Percentiles rank a stretch among this genome's conserved stretches.
phyloP scores from a whole-genome alignment of 2,888 invertebrate species.

The Acronicta leporina region DNA sequence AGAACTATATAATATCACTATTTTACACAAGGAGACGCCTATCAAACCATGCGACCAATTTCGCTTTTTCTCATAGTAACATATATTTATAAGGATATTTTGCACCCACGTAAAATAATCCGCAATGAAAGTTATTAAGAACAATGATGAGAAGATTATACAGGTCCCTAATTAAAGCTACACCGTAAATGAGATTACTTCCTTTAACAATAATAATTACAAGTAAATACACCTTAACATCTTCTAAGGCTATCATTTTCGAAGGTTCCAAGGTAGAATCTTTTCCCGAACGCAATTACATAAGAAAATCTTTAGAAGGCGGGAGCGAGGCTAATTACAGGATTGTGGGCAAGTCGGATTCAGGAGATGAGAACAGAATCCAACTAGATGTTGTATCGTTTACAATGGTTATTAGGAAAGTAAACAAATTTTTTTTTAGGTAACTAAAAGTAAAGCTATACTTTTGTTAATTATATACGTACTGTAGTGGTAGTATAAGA shows the following conservation, averaged over 20 bases:
- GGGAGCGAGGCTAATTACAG: conserved; percentile 49
- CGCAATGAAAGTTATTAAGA: background rate
- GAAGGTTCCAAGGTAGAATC: conserved; percentile 28
- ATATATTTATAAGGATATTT: too few relatives aligned
- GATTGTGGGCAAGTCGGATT: conserved; percentile 28
- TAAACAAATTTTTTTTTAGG: background rate
- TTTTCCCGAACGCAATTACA: conserved; percentile 53
- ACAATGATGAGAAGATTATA: background rate
- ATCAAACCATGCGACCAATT: too few relatives aligned
- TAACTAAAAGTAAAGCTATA: too few relatives aligned
- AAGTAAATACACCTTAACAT: conserved; percentile 24
- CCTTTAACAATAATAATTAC: conserved; percentile 7
- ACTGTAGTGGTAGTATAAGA: too few relatives aligned
- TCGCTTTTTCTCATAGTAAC: too few relatives aligned
- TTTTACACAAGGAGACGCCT: too few relatives aligned
- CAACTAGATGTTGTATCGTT: conserved; percentile 11
- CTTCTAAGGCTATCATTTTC: conserved; percentile 29
- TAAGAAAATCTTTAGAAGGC: conserved; percentile 45
- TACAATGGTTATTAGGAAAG: conserved; percentile 9
- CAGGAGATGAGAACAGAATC: conserved; percentile 17
- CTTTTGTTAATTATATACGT: too few relatives aligned
- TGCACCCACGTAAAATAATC: background rate
- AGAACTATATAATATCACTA: too few relatives aligned
- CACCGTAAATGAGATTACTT: background rate
- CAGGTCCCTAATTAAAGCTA: background rate